phyloP scores from a whole-genome alignment of 2,113 vertebrate genomes.

The Semicossyphus pulcher region DNA sequence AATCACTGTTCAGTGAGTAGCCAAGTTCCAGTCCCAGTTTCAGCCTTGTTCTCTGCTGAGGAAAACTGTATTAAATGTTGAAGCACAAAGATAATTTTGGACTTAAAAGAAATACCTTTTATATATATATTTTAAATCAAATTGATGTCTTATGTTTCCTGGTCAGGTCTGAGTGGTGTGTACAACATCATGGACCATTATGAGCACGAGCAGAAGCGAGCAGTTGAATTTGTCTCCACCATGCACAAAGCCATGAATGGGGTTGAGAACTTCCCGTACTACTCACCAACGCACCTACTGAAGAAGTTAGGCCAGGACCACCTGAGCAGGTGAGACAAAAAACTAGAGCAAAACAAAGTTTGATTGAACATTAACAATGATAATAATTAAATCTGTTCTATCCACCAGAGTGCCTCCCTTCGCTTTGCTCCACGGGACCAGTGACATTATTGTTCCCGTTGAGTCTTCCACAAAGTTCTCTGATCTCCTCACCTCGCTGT shows the following conservation, averaged over 20 bases:
- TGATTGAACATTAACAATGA: not conserved
- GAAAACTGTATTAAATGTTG: not conserved
- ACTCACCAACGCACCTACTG: conserved; percentile 77
- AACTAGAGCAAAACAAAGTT: not conserved
- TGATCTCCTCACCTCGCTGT: conserved; percentile 71
- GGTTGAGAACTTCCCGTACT: conserved; percentile 77
- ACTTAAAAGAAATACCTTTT: no score
- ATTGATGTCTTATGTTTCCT: not conserved
- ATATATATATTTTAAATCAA: no score
- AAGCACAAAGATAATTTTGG: not conserved
- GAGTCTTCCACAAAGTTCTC: conserved; percentile 77
- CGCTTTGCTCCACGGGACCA: conserved; percentile 78
- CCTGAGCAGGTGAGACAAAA: conserved; percentile 67
- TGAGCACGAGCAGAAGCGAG: conserved; percentile 78
- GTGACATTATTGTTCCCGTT: conserved; percentile 76
- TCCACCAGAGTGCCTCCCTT: conserved; percentile 77
- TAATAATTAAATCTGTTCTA: not conserved
- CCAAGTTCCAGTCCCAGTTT: not conserved
- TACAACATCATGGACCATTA: conserved; percentile 84
- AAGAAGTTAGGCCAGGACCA: conserved; percentile 68
- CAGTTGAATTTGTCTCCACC: conserved; percentile 79
- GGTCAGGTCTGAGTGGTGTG: conserved; percentile 80
- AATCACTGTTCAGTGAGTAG: not conserved
- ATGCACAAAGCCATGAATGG: conserved; percentile 85
- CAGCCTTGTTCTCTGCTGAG: not conserved